Base-by-base conservation (phyloP, 2,888 invertebrate genomes). In the Drosophila picticornis region DNA sequence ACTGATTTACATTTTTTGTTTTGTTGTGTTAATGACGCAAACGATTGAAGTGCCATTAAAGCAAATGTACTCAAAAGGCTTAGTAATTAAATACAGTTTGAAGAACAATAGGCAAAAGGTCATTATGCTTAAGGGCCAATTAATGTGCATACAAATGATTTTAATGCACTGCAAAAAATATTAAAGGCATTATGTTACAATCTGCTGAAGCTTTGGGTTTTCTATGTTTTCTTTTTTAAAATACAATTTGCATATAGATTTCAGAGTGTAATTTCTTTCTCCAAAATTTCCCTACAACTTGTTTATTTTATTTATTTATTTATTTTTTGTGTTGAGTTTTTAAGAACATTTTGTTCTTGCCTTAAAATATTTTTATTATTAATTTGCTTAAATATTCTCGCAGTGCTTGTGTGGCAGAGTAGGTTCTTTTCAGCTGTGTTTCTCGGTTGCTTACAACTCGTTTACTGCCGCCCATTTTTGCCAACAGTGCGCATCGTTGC, bases 401-500 rank as follows among this genome's bases (percentile, higher is more conserved):
- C 22, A 46, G 40, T 43, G 40, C 11, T 43, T 43, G 38, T 9
- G 9, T 22, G 43, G 13, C 6, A 43, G 6, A 43, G 57, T 52
- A 25, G 25, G 40, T 59, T 61, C 59, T 48, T 62, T 60, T 22
- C 48, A 59, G 56, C 48, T 46, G 51, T 74, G 48, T 52, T 61
- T 32, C 29, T 70, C 67, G 29, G 72, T 43, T 66, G 55, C 36
- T 22, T n/a, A 22, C 53, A 36, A 32, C 29, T 7, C 58, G 46
- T n/a, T 10, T 48, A 27, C 16, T 61, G 59, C 46, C 57, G 56
- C 46, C 50, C 63, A 34, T 66, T 75, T 64, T 62, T 51, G 71
- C 60, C 69, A 63, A 66, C 77, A 81, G 71, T 72, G 72, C 60
- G 31, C 79, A 64, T 57, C 60, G 74, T 29, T 51, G 72, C 79